phyloP scores from a whole-genome alignment of 92 coral and sea anemone genomes.

The Metridium senile region DNA sequence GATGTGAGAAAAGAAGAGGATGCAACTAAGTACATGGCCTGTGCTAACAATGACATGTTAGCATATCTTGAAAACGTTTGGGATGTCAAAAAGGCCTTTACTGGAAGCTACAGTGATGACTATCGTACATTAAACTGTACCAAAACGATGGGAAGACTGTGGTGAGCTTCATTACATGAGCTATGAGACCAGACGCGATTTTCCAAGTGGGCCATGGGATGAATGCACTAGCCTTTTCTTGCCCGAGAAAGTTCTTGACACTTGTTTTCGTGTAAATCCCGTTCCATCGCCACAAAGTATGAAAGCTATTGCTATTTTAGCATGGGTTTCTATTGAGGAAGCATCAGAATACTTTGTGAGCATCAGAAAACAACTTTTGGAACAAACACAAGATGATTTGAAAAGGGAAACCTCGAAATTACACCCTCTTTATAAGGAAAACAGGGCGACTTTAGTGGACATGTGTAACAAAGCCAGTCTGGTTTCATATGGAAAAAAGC shows the following conservation, averaged over 20 bases:
- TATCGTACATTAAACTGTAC: constrained; percentile 25
- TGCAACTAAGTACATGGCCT: constrained; percentile 22
- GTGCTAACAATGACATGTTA: constrained; percentile 6
- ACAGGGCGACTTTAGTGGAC: constrained; percentile 33
- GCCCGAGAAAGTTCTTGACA: constrained; percentile 46
- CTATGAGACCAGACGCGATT: constrained; percentile 12
- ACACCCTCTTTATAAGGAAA: constrained; percentile 49
- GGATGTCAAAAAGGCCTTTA: constrained; percentile 29
- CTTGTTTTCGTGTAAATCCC: constrained; percentile 24
- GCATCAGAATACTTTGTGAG: constrained; percentile 25
- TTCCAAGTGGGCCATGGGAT: constrained; percentile 44
- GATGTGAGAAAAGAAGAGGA: constrained; percentile 40
- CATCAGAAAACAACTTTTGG: constrained; percentile 18
- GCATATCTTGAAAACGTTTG: constrained; percentile 38
- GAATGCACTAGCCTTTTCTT: constrained; percentile 40
- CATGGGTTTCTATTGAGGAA: constrained; percentile 45
- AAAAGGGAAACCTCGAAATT: constrained; percentile 40
- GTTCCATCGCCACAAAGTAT: constrained; percentile 23
- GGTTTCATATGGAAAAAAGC: constrained; percentile 52
- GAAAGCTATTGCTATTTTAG: constrained; percentile 38
- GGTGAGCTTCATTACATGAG: constrained; percentile 53
- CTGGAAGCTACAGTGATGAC: constrained; percentile 51
- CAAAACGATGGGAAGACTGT: constrained; percentile 8
- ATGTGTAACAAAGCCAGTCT: constrained; percentile 46
- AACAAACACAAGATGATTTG: constrained; percentile 37